These are phyloP conservation scores for Syrrhaptes paradoxus DNA, from an alignment of 2,113 vertebrate genomes.

Conservation along the genomic window DNA sequence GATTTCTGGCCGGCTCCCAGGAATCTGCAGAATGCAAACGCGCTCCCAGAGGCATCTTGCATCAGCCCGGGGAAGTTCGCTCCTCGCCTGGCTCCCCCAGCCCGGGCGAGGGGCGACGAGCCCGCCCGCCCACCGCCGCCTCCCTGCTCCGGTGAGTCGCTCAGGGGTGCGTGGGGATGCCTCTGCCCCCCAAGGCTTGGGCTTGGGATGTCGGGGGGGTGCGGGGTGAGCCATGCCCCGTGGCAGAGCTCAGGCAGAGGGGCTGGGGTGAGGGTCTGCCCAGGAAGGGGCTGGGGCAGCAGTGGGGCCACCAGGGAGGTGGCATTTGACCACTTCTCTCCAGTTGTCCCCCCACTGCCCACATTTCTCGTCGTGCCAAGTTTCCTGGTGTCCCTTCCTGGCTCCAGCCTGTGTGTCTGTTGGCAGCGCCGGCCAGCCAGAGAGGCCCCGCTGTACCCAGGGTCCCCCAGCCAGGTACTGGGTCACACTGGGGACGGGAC, in stretches of 20 bases:
- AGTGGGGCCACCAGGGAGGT: not conserved
- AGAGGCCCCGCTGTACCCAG: not conserved
- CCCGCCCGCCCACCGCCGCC: not conserved
- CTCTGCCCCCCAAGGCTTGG: rapidly evolving
- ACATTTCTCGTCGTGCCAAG: rapidly evolving
- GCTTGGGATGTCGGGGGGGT: not conserved
- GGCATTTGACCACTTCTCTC: not conserved
- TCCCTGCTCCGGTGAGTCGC: not conserved
- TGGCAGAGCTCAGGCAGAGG: rapidly evolving
- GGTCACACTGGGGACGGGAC: not conserved
- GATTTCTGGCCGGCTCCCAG: constrained; percentile 84
- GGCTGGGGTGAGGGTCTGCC: not conserved
- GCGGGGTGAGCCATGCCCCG: rapidly evolving
- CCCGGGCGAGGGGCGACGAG: constrained; percentile 37
- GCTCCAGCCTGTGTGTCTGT: not conserved
- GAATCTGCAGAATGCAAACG: constrained; percentile 84
- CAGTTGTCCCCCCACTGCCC: not conserved
- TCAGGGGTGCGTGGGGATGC: rapidly evolving
- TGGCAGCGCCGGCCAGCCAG: not conserved
- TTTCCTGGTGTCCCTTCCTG: not conserved
- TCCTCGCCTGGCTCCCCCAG: constrained; percentile 64
- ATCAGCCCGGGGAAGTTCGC: constrained; percentile 81
- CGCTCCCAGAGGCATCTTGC: constrained; percentile 83
- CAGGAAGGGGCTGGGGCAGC: not conserved
- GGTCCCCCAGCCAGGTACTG: not conserved